A percentile compares a stretch with the other conserved stretches of the same genome.
These are phyloP conservation scores for Laticauda laticaudata DNA, from an alignment of 2,113 vertebrate species.

Conservation along the genomic window DNA sequence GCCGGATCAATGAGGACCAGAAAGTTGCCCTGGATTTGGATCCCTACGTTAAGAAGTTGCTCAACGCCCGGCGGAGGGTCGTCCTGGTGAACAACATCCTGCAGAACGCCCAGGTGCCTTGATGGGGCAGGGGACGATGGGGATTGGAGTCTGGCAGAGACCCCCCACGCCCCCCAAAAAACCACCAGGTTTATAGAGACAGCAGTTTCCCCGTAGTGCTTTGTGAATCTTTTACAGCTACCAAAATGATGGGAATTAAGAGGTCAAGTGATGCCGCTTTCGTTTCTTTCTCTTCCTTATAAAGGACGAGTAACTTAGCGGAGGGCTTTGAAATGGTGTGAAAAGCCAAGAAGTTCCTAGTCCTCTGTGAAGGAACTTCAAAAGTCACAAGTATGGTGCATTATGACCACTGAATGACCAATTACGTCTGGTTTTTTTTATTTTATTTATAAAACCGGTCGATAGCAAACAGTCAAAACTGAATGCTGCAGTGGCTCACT, in stretches of 20 bases:
- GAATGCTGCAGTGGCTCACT: too few relatives aligned
- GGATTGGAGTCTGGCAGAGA: neutral
- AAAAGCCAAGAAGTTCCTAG: neutral
- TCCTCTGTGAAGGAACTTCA: neutral
- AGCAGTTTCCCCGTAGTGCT: neutral
- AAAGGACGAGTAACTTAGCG: neutral
- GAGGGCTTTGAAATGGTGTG: neutral
- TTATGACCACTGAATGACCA: too few relatives aligned
- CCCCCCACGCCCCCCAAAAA: neutral
- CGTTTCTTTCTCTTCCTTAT: neutral
- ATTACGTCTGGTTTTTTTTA: too few relatives aligned
- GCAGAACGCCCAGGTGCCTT: conserved; percentile 90
- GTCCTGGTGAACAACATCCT: conserved; percentile 97
- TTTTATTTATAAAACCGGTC: too few relatives aligned
- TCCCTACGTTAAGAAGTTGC: conserved; percentile 95
- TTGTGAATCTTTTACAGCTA: neutral
- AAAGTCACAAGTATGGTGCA: too few relatives aligned
- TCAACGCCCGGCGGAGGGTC: conserved; percentile 89
- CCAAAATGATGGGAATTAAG: neutral
- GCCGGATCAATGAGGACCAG: conserved; percentile 94
- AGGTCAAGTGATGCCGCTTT: neutral
- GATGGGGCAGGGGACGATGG: neutral
- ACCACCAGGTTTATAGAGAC: too few relatives aligned
- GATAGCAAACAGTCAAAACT: too few relatives aligned
- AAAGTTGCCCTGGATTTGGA: conserved; percentile 92